phyloP scores from a whole-genome alignment of 2,797 vertebrate species.

The Oophaga sylvatica region DNA sequence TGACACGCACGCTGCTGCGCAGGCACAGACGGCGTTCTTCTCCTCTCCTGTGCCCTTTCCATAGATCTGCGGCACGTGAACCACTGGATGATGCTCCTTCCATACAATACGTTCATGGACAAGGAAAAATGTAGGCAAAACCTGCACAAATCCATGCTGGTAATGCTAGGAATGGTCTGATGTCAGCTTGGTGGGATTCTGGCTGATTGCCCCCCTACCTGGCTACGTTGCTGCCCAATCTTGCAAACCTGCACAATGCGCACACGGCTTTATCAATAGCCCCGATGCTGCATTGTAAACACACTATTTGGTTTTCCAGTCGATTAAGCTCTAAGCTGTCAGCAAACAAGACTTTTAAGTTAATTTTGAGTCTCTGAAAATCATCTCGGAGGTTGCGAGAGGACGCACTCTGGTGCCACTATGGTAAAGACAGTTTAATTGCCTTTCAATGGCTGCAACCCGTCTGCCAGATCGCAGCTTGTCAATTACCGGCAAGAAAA shows the following conservation, averaged over 20 bases:
- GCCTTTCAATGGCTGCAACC: constrained; percentile 78
- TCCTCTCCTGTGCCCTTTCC: too few species aligned
- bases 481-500: constrained; percentile 74
- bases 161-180: not conserved
- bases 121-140: not conserved
- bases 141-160: not conserved
- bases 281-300: constrained; percentile 76
- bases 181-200: constrained; percentile 5
- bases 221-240: constrained; percentile 56
- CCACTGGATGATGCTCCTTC: not conserved
- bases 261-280: constrained; percentile 77
- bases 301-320: constrained; percentile 84
- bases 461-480: constrained; percentile 73
- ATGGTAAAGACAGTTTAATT: constrained; percentile 78
- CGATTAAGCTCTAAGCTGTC: constrained; percentile 89
- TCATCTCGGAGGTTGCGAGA: constrained; percentile 80
- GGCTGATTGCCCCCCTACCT: not conserved
- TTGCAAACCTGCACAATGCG: constrained; percentile 70
- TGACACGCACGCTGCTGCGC: too few species aligned
- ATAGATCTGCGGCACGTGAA: not conserved
- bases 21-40: too few species aligned
- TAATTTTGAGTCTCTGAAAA: constrained; percentile 80
- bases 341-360: constrained; percentile 87
- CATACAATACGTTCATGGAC: not conserved
- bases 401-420: constrained; percentile 71